Conservation (phyloP, 2,113 vertebrate genomes). For the Hippocampus guttulatus region DNA sequence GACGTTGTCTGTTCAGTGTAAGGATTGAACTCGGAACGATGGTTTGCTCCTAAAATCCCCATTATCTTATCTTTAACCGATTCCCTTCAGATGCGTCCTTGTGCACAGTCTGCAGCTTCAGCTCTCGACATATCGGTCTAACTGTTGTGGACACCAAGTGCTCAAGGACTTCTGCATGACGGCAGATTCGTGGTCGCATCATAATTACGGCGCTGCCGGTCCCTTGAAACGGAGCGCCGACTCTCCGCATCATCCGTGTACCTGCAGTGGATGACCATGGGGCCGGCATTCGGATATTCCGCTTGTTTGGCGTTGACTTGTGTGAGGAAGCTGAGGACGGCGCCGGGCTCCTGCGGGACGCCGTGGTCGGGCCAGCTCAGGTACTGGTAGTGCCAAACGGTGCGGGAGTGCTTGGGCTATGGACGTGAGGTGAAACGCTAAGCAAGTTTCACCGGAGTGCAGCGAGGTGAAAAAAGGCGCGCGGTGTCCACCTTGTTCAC, state of each 20-base stretch:
- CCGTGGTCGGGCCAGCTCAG: conserved; percentile 97
- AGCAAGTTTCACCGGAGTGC: neutral
- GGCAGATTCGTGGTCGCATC: no score
- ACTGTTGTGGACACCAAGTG: no score
- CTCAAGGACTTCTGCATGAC: no score
- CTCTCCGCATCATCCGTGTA: conserved; percentile 35
- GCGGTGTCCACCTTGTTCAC: conserved; percentile 66
- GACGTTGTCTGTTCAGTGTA: no score
- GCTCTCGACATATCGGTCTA: no score
- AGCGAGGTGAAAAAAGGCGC: conserved; percentile 1
- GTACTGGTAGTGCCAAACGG: conserved; percentile 96
- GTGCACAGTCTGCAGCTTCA: no score
- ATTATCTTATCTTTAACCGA: no score
- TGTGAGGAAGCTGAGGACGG: conserved; percentile 86
- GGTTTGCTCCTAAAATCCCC: no score
- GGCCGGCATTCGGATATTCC: conserved; percentile 71
- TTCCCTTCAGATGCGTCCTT: no score
- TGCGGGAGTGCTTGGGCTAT: conserved; percentile 68
- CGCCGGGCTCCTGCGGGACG: conserved; percentile 86
- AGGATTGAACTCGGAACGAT: no score
- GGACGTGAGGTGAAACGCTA: neutral
- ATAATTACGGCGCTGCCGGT: no score
- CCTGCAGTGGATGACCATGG: conserved; percentile 96
- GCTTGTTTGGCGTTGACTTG: conserved; percentile 85
- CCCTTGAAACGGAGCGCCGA: neutral